phyloP scores from a whole-genome alignment of 1,140 invertebrate genomes.

The Apis cerana region DNA sequence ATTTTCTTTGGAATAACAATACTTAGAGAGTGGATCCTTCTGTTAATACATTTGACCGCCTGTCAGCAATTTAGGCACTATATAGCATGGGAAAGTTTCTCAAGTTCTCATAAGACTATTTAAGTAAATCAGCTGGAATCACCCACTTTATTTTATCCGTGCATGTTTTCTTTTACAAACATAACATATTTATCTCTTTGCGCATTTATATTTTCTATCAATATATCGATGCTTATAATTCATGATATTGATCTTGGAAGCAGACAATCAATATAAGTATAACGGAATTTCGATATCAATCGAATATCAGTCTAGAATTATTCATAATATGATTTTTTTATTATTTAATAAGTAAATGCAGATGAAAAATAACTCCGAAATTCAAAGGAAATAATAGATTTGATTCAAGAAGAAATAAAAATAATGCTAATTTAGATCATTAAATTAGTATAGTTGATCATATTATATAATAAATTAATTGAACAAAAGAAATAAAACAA shows the following conservation, averaged over 20 bases:
- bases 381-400: too few species aligned
- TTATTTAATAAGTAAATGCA: too few species aligned
- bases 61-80: conserved; percentile 40
- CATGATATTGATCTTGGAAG: conserved; percentile 60
- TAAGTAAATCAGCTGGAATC: conserved; percentile 58
- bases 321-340: too few species aligned
- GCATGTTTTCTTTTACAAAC: conserved; percentile 1
- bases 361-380: too few species aligned
- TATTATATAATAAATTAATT: too few species aligned
- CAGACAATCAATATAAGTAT: conserved; percentile 48
- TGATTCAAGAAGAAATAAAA: too few species aligned
- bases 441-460: too few species aligned
- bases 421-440: too few species aligned
- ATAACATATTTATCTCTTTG: neutral
- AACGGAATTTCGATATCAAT: too few species aligned
- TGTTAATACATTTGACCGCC: conserved; percentile 34
- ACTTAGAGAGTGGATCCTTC: conserved; percentile 19
- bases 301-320: too few species aligned
- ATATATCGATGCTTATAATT: conserved; percentile 65
- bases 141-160: conserved; percentile 40
- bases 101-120: conserved; percentile 37
- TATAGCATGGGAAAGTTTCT: conserved; percentile 46
- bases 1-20: conserved; percentile 65
- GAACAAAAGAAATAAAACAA: too few species aligned
- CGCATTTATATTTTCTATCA: conserved; percentile 24